These are phyloP conservation scores for Nanorana parkeri DNA, from an alignment of 2,113 vertebrate species.

Conservation along the genomic window DNA sequence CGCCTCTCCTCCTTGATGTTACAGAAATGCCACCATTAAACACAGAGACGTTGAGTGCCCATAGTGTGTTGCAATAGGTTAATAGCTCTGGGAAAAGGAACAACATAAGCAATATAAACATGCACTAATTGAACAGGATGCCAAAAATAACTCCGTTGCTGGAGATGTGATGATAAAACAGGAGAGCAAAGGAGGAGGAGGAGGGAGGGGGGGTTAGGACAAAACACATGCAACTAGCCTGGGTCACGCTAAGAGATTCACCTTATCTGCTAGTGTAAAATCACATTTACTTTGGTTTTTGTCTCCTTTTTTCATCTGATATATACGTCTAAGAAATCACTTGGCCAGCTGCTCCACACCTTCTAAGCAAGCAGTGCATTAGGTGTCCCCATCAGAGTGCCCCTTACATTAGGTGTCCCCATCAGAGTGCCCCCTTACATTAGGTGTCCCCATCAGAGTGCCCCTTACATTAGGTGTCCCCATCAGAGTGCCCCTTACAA, in stretches of 20 bases:
- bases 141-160: slow-evolving; percentile 45
- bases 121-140: slow-evolving; percentile 3
- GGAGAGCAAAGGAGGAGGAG: neutral
- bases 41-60: slow-evolving; percentile 21
- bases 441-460: no score
- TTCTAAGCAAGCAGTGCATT: no score
- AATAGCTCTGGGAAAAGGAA: slow-evolving; percentile 53
- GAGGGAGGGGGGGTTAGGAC: neutral
- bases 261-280: neutral
- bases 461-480: no score
- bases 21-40: slow-evolving; percentile 12
- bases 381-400: no score
- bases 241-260: neutral
- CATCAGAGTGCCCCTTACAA: no score
- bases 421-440: no score
- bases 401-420: no score
- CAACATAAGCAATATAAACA: slow-evolving; percentile 27
- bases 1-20: slow-evolving; percentile 22
- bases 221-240: neutral
- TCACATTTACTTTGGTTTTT: no score
- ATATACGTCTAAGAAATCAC: no score
- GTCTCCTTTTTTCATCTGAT: no score
- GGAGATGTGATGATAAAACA: slow-evolving; percentile 22
- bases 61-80: slow-evolving; percentile 47
- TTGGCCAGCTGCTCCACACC: no score